These are phyloP conservation scores for Lanistes nyassanus DNA, from an alignment of 1,140 invertebrate species.

Conservation along the genomic window DNA sequence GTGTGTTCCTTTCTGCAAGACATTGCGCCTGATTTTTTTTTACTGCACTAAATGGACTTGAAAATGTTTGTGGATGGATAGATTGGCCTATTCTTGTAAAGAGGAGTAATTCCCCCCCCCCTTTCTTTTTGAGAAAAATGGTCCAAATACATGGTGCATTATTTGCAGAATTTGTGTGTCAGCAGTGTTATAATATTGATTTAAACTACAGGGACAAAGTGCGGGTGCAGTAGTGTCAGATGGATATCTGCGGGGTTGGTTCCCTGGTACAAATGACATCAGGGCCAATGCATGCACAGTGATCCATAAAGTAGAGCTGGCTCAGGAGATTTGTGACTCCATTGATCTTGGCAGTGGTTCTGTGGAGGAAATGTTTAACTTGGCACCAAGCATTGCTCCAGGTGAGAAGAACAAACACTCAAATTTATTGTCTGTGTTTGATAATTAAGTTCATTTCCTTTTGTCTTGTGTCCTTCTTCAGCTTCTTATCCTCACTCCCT, in stretches of 20 bases:
- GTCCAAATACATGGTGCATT: too few species aligned
- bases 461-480: too few species aligned
- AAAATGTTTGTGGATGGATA: too few species aligned
- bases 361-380: slow-evolving; percentile 58
- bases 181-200: not conserved
- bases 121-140: too few species aligned
- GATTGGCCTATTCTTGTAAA: too few species aligned
- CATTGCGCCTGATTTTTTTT: too few species aligned
- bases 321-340: slow-evolving; percentile 13
- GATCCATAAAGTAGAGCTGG: slow-evolving; percentile 69
- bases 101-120: too few species aligned
- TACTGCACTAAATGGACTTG: too few species aligned
- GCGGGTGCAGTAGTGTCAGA: slow-evolving; percentile 66
- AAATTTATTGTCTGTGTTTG: too few species aligned
- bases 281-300: slow-evolving; percentile 82
- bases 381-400: slow-evolving; percentile 51
- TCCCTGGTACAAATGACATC: slow-evolving; percentile 77
- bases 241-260: slow-evolving; percentile 79
- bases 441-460: too few species aligned
- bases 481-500: too few species aligned
- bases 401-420: slow-evolving; percentile 40
- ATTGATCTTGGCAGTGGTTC: slow-evolving; percentile 38
- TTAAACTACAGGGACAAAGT: slow-evolving; percentile 32
- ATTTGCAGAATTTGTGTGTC: not conserved
- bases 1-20: slow-evolving; percentile 8